These are phyloP conservation scores for Delia radicum DNA, from an alignment of 1,140 invertebrate species.

Conservation along the genomic window DNA sequence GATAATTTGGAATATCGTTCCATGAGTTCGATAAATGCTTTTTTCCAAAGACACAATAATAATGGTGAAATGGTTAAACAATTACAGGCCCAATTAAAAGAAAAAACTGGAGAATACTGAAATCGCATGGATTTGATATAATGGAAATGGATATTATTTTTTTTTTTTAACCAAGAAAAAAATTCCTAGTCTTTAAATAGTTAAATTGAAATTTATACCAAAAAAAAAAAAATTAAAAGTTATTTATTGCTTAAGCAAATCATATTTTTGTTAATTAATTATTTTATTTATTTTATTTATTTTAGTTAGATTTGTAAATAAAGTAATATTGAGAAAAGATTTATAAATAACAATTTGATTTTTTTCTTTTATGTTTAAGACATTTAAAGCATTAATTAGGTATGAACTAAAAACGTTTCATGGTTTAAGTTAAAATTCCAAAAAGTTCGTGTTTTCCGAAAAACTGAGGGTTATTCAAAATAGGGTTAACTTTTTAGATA, in stretches of 20 bases:
- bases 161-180: not conserved
- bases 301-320: constrained; percentile 2
- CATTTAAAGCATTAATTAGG: too few relatives aligned
- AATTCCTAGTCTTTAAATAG: not conserved
- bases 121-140: not conserved
- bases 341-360: not conserved
- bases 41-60: constrained; percentile 65
- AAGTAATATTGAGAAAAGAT: not conserved
- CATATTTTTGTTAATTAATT: not conserved
- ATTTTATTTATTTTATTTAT: not conserved
- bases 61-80: constrained; percentile 53
- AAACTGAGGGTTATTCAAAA: too few relatives aligned
- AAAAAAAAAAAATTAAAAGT: not conserved
- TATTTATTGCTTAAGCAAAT: not conserved
- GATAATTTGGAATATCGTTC: constrained; percentile 59
- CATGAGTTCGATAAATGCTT: constrained; percentile 69
- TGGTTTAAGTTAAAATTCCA: too few relatives aligned
- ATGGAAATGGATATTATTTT: not conserved
- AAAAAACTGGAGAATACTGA: constrained; percentile 36
- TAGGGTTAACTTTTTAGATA: too few relatives aligned
- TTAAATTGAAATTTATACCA: not conserved
- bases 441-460: too few relatives aligned
- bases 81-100: constrained; percentile 50
- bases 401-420: too few relatives aligned
- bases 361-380: too few relatives aligned